A percentile compares a stretch with the other conserved stretches of the same genome.
Conservation (phyloP, 2,113 vertebrate genomes). For the Platanista minor region DNA sequence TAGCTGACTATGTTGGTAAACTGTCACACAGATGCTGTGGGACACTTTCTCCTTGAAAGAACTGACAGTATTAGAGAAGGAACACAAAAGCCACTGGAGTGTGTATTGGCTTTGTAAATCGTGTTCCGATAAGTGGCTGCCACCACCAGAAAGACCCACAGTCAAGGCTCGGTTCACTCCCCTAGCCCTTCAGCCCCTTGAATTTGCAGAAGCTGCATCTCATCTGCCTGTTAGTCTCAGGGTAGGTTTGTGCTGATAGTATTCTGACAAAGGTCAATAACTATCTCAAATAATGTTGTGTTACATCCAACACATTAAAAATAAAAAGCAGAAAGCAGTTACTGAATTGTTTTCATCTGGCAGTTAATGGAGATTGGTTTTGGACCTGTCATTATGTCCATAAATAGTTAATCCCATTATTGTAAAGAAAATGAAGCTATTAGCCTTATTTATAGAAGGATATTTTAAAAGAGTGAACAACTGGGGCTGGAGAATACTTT, state of each 20-base stretch:
- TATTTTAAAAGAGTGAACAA: constrained; percentile 45
- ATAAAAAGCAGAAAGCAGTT: neutral
- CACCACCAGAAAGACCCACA: neutral
- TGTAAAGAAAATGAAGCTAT: constrained; percentile 39
- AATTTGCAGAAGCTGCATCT: neutral
- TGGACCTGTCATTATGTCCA: constrained; percentile 6
- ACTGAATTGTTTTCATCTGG: constrained; percentile 38
- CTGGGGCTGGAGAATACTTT: neutral
- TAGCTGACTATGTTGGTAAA: neutral
- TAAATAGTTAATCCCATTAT: constrained; percentile 61
- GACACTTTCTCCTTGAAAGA: neutral
- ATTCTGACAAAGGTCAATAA: constrained; percentile 13
- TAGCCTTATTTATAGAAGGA: constrained; percentile 48
- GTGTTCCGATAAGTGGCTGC: neutral
- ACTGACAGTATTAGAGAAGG: neutral
- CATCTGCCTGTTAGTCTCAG: neutral
- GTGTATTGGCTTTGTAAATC: neutral
- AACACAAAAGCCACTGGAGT: neutral
- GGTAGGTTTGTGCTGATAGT: neutral
- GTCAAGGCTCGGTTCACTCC: fast-evolving
- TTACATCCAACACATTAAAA: neutral
- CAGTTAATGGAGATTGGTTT: constrained; percentile 28
- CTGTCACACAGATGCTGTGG: neutral
- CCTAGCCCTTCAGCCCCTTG: neutral
- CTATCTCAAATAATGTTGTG: constrained; percentile 34